Base-by-base conservation (phyloP, 2,113 vertebrate species). In the Erinaceus europaeus region DNA sequence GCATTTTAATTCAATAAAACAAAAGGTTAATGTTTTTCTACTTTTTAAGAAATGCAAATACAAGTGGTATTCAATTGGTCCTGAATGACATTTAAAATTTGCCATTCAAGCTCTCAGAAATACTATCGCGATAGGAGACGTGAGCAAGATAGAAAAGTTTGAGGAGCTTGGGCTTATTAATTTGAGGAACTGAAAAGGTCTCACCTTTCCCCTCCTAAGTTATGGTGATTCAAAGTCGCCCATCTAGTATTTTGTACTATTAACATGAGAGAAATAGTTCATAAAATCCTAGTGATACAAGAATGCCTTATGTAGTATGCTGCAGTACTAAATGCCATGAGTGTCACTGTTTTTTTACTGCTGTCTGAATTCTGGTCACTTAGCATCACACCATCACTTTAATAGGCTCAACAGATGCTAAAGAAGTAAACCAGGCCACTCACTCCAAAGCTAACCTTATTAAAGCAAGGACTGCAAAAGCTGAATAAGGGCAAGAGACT, bases 1-100 rank as follows among this genome's bases (percentile, higher is more conserved):
- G 97, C 97, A 98, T 97, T 98, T 97, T 97, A 97, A 97, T 98
- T 97, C 97, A 97, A 98, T 97, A 97, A 98, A 98, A 98, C 97
- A 98, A 97, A 98, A 98, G 97, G 97, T 98, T 98, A 97, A 97
- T 97, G 96, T 97, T 97, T 97, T 97, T 96, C 95, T 93, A 93
- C 93, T 96, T 97, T 97, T 97, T 97, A 97, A 97, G 90, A 95
- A 97, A 97, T 97, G 96, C 96, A 97, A 97, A 97, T 97, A 97
- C 86, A 97, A 95, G 90, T 94, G 94, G 90, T 92, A 94, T 97
- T 97, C 95, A 95, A 0, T 94, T 92, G 95, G 94, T 97, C 92
- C 94, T 97, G 91, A 96, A 96, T 96, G 97, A 97, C 96, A 97
- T 97, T 97, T 97, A 95, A 95, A 95, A 97, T 96, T 97, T 96